Conservation (phyloP, 1,140 invertebrate species). For the Macrocentrus cingulum region DNA sequence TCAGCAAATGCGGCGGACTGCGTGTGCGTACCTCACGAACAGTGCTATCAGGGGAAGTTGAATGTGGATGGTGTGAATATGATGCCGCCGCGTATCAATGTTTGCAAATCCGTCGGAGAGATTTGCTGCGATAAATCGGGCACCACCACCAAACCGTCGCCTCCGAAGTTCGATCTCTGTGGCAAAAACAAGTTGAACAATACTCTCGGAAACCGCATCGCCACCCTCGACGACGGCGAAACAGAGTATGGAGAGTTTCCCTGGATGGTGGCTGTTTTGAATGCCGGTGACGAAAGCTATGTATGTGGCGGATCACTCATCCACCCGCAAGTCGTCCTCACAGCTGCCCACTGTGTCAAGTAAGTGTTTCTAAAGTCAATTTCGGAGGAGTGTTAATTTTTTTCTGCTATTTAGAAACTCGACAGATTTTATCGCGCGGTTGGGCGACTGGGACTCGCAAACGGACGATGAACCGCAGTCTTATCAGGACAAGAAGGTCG, state of each 20-base stretch:
- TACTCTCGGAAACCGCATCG: conserved; percentile 71
- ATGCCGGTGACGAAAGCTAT: conserved; percentile 66
- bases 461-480: conserved; percentile 70
- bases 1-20: conserved; percentile 46
- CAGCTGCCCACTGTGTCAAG: conserved; percentile 69
- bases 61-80: conserved; percentile 71
- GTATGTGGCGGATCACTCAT: conserved; percentile 78
- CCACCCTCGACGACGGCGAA: conserved; percentile 66
- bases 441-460: conserved; percentile 82
- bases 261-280: conserved; percentile 80
- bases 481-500: conserved; percentile 71
- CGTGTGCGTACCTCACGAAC: conserved; percentile 68
- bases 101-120: conserved; percentile 67
- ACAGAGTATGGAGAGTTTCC: conserved; percentile 76
- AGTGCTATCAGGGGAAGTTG: conserved; percentile 68
- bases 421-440: conserved; percentile 61
- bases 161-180: conserved; percentile 59
- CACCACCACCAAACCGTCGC: conserved; percentile 40
- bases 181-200: conserved; percentile 71
- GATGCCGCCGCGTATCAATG: conserved; percentile 71
- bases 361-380: no score
- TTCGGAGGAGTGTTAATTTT: no score
- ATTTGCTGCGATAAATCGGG: conserved; percentile 66
- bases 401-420: conserved; percentile 32
- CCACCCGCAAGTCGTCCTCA: conserved; percentile 70